Base-by-base conservation (phyloP, 2,888 invertebrate genomes). In the Peribatodes rhomboidaria region DNA sequence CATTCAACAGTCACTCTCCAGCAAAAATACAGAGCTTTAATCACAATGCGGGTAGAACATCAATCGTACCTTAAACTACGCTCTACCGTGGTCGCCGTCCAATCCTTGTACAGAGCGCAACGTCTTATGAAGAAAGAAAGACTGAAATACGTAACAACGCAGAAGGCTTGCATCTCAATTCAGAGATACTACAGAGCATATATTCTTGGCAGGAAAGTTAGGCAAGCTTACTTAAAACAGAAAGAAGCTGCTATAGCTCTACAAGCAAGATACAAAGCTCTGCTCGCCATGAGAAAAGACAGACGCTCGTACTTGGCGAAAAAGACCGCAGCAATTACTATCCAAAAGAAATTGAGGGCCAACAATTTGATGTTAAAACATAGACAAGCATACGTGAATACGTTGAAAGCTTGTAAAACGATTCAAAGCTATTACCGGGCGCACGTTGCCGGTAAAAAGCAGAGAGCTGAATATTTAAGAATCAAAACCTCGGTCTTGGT, bases 361-460 rank as follows among this genome's bases (percentile, higher is more conserved):
- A 74, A 70, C 77, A 87, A 83, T 85, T 66, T 81, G 7, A 86
- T 88, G 83, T 80, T 81, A 66, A 68, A 72, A 67, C 79, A 85
- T 44, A 84, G 86, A 54, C 69, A 80, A 2, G 72, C 79, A 27
- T 95, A 89, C 72, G 63, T 81, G 46, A 71, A 73, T 20, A 75
- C 83, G n/a, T 81, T 85, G 69, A 78, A 78, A 27, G 87, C 94
- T 1, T 84, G 83, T 49, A 61, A 86, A 13, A 72, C 77, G 16
- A 88, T 95, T 65, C 95, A 95, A 79, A 81, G 73, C 54, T 67
- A 68, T 42, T 94, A 86, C 47, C 84, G 78, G 67, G 84, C 87
- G 0, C 78, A 78, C 58, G 10, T 69, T 10, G 31, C 71, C 0
- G 89, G 77, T 69, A 87, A 83, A 75, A 70, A 68, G 27, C 78